Percentiles rank a stretch among this genome's conserved stretches.
Conservation (phyloP, 2,888 invertebrate genomes). For the Atethmia centrago region DNA sequence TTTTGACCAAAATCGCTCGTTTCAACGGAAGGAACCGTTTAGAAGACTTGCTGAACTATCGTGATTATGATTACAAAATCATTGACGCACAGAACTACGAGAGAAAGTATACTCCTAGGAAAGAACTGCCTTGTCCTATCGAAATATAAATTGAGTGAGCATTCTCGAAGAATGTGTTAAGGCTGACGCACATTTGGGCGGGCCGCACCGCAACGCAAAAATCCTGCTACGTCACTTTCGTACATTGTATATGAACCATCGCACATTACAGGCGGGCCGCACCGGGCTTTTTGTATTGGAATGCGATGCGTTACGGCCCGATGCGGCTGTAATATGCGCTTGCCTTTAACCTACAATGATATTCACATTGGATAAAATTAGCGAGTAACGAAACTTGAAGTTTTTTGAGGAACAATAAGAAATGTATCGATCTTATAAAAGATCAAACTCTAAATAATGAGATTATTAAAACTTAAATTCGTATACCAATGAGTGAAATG, state of each 20-base stretch:
- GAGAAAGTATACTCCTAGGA: slow-evolving; percentile 77
- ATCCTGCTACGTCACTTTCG: neutral
- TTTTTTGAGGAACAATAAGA: neutral
- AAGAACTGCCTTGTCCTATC: slow-evolving; percentile 76
- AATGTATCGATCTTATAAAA: slow-evolving; percentile 17
- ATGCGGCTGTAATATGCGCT: neutral
- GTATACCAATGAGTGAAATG: neutral
- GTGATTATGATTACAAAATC: slow-evolving; percentile 83
- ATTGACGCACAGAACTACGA: slow-evolving; percentile 78
- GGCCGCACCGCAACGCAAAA: neutral
- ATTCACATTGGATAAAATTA: slow-evolving; percentile 7
- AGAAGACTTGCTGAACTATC: slow-evolving; percentile 83
- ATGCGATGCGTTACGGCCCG: neutral
- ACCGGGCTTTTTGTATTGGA: neutral
- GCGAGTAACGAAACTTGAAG: neutral
- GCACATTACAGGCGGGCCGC: too few relatives aligned
- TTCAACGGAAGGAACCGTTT: slow-evolving; percentile 83
- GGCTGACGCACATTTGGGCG: neutral
- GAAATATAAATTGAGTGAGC: slow-evolving; percentile 58
- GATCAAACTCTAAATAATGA: slow-evolving; percentile 32
- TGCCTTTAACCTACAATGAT: neutral
- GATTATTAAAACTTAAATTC: slow-evolving; percentile 43
- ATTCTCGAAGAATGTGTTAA: slow-evolving; percentile 5
- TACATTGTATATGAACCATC: slow-evolving; percentile 2
- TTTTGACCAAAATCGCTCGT: slow-evolving; percentile 80